Evolutionary conservation across 1,140 invertebrate genomes (phyloP), one percentile per base, ranked within the genome.

Genomic region (Orius insidiosus): DNA sequence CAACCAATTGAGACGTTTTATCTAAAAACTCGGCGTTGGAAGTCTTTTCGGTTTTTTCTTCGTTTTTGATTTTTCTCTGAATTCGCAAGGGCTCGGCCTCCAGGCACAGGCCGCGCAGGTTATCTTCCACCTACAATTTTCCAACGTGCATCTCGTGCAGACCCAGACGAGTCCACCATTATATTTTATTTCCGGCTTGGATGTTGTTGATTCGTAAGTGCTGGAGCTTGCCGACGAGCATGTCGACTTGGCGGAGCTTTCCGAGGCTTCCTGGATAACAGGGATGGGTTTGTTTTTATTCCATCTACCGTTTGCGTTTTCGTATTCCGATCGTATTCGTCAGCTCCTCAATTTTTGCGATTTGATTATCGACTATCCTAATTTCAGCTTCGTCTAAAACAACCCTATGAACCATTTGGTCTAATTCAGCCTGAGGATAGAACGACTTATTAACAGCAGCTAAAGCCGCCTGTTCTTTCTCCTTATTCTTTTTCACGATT

Each of bases 401-500:
- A n/a, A 32, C 10, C 11, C 19, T 3, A 43, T 43, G 41, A 3
- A 43, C 11, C 24, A 11, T 43, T 24, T 43, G 19, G 24, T 43
- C 41, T 11, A 36, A n/a, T 36, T 36, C 35, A 15, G 35, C 35
- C n/a, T 58, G 35, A 40, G 50, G 24, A 38, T 60, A 54, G 57
- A 59, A 56, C 47, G 56, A 33, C 49, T 63, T 42, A 58, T 59
- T 48, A 56, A 65, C 33, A 54, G 51, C 44, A 57, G 45, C 59
- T 55, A 58, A 15, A 54, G 59, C 11, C 54, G 59, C 47, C 58
- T 55, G 24, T 55, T 60, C 56, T 24, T 57, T 59, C 13, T 62
- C 66, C 47, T 68, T 65, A 50, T 71, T 68, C 53, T 69, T 65
- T 46, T 74, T 69, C 19, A 85, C 71, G 47, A 85, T 81, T 57